Percentiles rank a stretch among this genome's conserved stretches.
phyloP scores from a whole-genome alignment of 2,797 vertebrate genomes.

The Hirundo rustica region DNA sequence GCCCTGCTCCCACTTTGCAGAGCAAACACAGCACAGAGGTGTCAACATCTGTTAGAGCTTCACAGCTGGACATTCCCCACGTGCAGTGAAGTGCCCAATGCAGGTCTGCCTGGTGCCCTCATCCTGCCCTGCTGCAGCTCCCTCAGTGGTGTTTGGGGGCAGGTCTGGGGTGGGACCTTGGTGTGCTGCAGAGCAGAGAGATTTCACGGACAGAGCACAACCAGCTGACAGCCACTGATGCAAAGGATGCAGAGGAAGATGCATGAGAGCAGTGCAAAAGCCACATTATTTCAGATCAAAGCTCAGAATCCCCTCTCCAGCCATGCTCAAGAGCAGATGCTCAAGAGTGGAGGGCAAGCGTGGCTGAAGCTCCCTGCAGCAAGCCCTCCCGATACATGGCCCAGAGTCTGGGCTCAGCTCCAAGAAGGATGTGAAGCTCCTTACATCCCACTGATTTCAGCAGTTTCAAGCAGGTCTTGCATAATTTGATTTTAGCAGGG shows the following conservation, averaged over 20 bases:
- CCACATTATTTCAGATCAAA: neutral
- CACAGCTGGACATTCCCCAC: neutral
- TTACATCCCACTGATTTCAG: conserved; percentile 1
- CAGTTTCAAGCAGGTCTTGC: neutral
- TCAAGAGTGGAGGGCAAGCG: neutral
- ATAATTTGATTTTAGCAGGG: neutral
- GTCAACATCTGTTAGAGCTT: neutral
- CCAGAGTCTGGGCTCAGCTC: conserved; percentile 7
- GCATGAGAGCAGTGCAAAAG: neutral
- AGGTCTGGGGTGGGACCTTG: neutral
- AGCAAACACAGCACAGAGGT: neutral
- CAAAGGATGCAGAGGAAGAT: neutral
- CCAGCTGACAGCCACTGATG: neutral
- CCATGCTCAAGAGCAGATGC: neutral
- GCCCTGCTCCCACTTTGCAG: rapidly evolving
- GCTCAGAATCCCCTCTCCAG: neutral
- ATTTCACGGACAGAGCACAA: neutral
- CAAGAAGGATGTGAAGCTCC: neutral
- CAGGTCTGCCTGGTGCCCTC: neutral
- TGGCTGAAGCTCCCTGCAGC: neutral
- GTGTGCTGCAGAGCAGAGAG: neutral
- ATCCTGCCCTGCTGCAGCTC: neutral
- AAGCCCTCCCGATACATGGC: neutral
- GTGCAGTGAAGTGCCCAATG: rapidly evolving
- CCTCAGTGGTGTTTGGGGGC: neutral